phyloP scores from a whole-genome alignment of 2,797 vertebrate genomes.

The Perodicticus potto region DNA sequence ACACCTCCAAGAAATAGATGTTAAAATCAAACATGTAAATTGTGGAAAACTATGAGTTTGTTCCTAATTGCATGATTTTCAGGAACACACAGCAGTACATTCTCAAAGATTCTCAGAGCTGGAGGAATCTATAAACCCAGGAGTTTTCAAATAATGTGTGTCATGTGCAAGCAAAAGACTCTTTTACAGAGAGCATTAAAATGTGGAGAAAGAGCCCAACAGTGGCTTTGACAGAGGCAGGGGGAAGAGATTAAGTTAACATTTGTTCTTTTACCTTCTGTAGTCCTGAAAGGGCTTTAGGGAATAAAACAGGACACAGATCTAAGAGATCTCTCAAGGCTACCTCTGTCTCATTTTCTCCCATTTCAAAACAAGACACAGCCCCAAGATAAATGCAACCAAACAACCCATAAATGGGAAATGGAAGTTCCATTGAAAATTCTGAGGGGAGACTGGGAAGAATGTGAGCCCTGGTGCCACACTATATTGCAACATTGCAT shows the following conservation, averaged over 20 bases:
- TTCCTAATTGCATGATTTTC: not conserved
- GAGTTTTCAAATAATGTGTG: conserved; percentile 50
- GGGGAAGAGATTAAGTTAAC: not conserved
- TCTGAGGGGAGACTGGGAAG: not conserved
- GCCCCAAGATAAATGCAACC: not conserved
- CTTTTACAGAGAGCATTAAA: not conserved
- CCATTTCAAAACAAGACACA: not conserved
- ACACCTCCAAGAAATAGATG: not conserved
- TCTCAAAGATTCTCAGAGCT: not conserved
- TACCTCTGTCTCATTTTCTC: not conserved
- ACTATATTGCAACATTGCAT: not conserved
- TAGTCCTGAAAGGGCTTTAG: not conserved
- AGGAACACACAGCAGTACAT: not conserved
- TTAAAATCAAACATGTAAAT: not conserved
- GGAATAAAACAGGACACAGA: not conserved
- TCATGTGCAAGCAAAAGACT: not conserved
- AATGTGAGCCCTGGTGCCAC: not conserved
- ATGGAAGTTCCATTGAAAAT: not conserved
- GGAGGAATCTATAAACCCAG: not conserved
- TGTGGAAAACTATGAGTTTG: not conserved
- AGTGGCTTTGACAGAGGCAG: not conserved
- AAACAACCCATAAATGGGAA: not conserved
- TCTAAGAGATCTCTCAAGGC: not conserved
- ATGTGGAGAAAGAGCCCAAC: not conserved
- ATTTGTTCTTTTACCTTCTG: not conserved